Evolutionary conservation across 2,888 invertebrate species (phyloP).

Genomic region (Ophion costatus): DNA sequence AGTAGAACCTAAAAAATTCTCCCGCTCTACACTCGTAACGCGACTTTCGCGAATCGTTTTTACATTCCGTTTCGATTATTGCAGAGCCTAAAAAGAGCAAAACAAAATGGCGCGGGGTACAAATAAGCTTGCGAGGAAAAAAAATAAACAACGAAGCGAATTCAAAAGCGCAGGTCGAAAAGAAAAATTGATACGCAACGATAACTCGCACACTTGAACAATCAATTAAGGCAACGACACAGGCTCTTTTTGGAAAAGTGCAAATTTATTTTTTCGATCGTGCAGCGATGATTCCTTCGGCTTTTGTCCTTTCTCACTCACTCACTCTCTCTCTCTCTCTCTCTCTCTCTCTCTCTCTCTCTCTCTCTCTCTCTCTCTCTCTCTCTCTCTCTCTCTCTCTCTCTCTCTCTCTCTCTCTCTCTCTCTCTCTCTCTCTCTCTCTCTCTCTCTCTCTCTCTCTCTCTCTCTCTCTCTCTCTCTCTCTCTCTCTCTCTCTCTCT

Average conservation of each 20-base stretch:
- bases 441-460: constrained; percentile 15
- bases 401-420: constrained; percentile 15
- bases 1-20: neutral
- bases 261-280: constrained; percentile 71
- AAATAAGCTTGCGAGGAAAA: neutral
- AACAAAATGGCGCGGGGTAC: neutral
- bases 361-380: constrained; percentile 7
- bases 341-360: constrained; percentile 15
- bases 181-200: neutral
- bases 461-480: constrained; percentile 21
- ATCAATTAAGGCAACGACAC: constrained; percentile 62
- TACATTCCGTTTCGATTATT: neutral
- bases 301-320: constrained; percentile 21
- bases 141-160: constrained; percentile 1
- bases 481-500: constrained; percentile 15
- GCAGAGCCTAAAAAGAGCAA: neutral
- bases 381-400: constrained; percentile 19
- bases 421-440: constrained; percentile 13
- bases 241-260: constrained; percentile 70
- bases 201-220: constrained; percentile 16
- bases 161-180: neutral
- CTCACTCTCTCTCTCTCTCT: constrained; percentile 6
- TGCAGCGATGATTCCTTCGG: constrained; percentile 69
- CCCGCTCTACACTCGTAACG: neutral
- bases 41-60: neutral